phyloP scores from a whole-genome alignment of 2,888 invertebrate genomes.

The Chesias legatella region DNA sequence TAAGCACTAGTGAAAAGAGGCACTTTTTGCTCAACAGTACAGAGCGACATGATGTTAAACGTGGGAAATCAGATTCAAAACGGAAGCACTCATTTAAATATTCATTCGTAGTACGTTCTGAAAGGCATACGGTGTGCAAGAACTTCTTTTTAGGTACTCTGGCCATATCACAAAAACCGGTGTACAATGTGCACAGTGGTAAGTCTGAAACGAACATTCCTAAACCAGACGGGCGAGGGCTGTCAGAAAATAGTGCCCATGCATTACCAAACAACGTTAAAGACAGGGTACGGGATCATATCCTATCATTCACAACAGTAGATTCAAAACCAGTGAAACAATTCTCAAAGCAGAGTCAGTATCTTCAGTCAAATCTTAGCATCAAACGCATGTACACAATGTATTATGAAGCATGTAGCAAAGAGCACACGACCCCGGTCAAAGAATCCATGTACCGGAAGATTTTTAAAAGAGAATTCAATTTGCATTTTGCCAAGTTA shows the following conservation, averaged over 20 bases:
- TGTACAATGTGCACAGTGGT: conserved; percentile 68
- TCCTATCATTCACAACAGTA: conserved; percentile 54
- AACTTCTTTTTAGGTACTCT: conserved; percentile 71
- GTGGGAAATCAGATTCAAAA: conserved; percentile 43
- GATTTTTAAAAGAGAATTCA: conserved; percentile 67
- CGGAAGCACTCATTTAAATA: conserved; percentile 66
- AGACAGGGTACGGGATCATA: conserved; percentile 62
- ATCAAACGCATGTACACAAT: conserved; percentile 65
- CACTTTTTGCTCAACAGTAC: conserved; percentile 69
- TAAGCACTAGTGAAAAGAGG: conserved; percentile 67
- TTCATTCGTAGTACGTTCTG: conserved; percentile 59
- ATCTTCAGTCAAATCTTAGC: conserved; percentile 51
- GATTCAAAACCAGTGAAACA: conserved; percentile 59
- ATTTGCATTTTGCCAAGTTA: conserved; percentile 59
- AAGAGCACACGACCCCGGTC: conserved; percentile 47
- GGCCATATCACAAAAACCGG: conserved; percentile 70
- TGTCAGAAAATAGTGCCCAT: conserved; percentile 59
- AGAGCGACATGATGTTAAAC: conserved; percentile 56
- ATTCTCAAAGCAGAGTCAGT: conserved; percentile 63
- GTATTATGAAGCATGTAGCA: conserved; percentile 55
- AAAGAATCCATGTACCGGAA: conserved; percentile 75
- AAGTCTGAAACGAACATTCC: conserved; percentile 70
- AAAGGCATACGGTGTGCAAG: conserved; percentile 63
- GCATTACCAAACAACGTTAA: conserved; percentile 56
- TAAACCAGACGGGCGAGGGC: conserved; percentile 66